A percentile compares a stretch with the other conserved stretches of the same genome.
Conservation (phyloP, 1,140 invertebrate genomes). For the Harlomillsia oculata region DNA sequence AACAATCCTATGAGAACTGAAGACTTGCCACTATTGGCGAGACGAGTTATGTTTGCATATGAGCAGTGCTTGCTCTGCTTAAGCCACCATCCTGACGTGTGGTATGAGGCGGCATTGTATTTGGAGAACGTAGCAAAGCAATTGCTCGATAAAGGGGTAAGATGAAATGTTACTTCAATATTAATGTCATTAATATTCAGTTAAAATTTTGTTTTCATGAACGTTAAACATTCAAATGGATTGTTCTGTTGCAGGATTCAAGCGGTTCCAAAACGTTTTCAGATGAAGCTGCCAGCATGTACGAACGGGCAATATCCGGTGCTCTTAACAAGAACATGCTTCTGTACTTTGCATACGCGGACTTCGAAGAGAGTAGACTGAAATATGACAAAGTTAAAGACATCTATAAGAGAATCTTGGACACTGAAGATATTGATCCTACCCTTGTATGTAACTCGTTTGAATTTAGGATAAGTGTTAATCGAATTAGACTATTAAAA, state of each 20-base stretch:
- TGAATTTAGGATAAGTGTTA: conserved; percentile 25
- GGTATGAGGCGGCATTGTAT: conserved; percentile 96
- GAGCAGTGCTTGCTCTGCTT: conserved; percentile 94
- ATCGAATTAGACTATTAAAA: conserved; percentile 4
- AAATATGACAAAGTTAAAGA: conserved; percentile 96
- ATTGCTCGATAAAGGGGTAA: conserved; percentile 84
- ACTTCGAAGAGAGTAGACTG: conserved; percentile 93
- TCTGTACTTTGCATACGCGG: conserved; percentile 94
- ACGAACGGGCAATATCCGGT: conserved; percentile 76
- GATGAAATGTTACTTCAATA: not conserved
- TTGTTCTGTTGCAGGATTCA: conserved; percentile 56
- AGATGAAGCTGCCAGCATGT: conserved; percentile 86
- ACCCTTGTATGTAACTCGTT: conserved; percentile 61
- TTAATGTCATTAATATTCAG: not conserved
- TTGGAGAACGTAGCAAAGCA: conserved; percentile 87
- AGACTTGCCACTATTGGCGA: conserved; percentile 83
- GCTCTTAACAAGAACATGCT: conserved; percentile 85
- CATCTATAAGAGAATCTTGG: conserved; percentile 87
- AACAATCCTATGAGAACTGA: conserved; percentile 91
- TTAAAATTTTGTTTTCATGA: not conserved
- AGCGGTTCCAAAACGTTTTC: conserved; percentile 82
- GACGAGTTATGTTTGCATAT: conserved; percentile 95
- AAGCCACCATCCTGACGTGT: conserved; percentile 95
- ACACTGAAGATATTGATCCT: conserved; percentile 82
- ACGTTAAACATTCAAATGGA: not conserved